phyloP scores from a whole-genome alignment of 1,140 invertebrate species.

The Microplitis demolitor region DNA sequence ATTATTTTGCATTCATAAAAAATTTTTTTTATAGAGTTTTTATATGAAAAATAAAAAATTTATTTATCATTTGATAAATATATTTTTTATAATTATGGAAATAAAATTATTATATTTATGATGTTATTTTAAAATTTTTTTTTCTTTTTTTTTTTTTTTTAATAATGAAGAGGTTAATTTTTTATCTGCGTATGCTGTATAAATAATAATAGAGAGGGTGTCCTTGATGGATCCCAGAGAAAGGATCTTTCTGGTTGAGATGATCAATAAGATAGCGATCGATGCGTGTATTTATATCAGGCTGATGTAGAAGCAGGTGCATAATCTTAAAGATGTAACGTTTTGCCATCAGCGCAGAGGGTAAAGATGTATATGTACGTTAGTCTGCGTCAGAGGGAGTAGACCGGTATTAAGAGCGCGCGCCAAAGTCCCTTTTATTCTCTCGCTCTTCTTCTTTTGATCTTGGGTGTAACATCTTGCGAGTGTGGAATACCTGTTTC shows the following conservation, averaged over 20 bases:
- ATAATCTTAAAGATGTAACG: conserved; percentile 33
- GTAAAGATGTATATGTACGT: conserved; percentile 27
- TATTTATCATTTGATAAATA: too few species aligned
- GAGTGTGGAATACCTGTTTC: conserved; percentile 41
- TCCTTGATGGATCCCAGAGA: neutral
- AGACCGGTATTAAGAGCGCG: conserved; percentile 26
- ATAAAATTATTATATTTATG: too few species aligned
- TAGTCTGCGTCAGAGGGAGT: conserved; percentile 20
- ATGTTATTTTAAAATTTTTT: too few species aligned
- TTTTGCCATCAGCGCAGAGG: conserved; percentile 2
- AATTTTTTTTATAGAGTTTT: too few species aligned
- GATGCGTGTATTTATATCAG: neutral
- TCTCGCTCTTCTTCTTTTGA: conserved; percentile 17
- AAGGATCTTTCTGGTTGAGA: neutral
- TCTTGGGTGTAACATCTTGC: conserved; percentile 39
- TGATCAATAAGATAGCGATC: neutral
- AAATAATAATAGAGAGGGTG: neutral
- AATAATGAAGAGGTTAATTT: too few species aligned
- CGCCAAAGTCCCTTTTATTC: conserved; percentile 22
- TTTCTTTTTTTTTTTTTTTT: too few species aligned
- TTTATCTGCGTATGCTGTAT: too few species aligned
- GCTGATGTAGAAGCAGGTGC: conserved; percentile 2
- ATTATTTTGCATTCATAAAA: too few species aligned
- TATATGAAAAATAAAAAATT: too few species aligned
- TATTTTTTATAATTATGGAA: too few species aligned